Percentiles rank a stretch among this genome's conserved stretches.
phyloP scores from a whole-genome alignment of 2,113 vertebrate species.

The Galeopterus variegatus region DNA sequence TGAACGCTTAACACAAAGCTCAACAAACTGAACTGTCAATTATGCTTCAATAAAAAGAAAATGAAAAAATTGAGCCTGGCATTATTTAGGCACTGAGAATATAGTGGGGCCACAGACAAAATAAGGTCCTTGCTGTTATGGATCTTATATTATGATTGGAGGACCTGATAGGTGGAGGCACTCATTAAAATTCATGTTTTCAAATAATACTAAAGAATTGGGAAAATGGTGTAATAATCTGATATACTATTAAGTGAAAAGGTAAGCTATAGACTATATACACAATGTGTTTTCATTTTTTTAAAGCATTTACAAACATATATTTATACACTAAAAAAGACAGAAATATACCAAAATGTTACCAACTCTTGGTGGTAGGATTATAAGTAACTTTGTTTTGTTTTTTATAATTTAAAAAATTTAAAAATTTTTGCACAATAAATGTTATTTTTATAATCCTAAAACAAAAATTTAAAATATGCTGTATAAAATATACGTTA shows the following conservation, averaged over 20 bases:
- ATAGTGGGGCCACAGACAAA: neutral
- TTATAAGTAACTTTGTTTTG: constrained; percentile 41
- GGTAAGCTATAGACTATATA: neutral
- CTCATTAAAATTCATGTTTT: neutral
- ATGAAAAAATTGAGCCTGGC: neutral
- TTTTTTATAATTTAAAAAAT: neutral
- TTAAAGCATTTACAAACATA: neutral
- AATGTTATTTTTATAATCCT: constrained; percentile 31
- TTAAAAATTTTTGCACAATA: no score
- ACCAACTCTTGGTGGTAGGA: neutral
- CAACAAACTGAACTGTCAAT: neutral
- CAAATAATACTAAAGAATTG: neutral
- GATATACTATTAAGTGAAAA: constrained; percentile 15
- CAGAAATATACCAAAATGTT: neutral
- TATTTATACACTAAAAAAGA: neutral
- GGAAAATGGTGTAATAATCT: neutral
- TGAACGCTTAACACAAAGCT: neutral
- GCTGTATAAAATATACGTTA: neutral
- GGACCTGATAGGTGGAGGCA: no score
- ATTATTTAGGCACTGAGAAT: neutral
- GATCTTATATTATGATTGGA: neutral
- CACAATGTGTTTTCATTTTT: neutral
- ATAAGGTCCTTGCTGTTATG: neutral
- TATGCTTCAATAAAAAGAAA: neutral
- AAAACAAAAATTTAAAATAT: constrained; percentile 30